These are phyloP conservation scores for Mixornis gularis DNA, from an alignment of 2,113 vertebrate genomes.

Conservation along the genomic window DNA sequence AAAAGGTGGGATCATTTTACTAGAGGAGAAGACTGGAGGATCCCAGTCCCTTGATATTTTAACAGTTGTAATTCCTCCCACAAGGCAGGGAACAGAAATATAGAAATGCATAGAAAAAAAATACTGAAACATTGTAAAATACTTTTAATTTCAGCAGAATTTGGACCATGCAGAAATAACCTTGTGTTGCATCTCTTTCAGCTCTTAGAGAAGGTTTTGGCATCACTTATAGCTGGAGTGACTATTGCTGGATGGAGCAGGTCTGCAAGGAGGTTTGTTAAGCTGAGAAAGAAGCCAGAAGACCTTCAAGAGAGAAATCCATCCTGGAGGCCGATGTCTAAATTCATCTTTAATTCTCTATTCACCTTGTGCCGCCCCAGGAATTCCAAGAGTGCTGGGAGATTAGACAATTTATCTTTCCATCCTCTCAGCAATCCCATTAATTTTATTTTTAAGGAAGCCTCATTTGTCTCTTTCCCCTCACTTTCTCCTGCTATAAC, in stretches of 20 bases:
- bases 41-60: background rate
- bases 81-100: background rate
- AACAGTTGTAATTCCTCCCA: background rate
- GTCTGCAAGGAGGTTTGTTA: background rate
- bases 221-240: background rate
- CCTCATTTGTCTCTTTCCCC: background rate
- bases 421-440: background rate
- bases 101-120: background rate
- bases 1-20: conserved; percentile 2
- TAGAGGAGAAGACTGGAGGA: background rate
- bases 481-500: background rate
- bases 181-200: background rate
- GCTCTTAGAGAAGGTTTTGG: background rate
- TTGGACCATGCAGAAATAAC: background rate
- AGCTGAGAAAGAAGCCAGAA: background rate
- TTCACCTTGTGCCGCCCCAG: background rate
- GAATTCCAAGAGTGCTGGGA: background rate
- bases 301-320: background rate
- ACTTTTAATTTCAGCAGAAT: background rate
- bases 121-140: background rate
- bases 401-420: background rate
- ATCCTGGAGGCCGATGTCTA: background rate
- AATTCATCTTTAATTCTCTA: background rate
- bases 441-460: background rate
- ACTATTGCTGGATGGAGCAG: background rate